These are phyloP conservation scores for Amblyjoppa proteus DNA, from an alignment of 2,888 invertebrate species.

Conservation along the genomic window DNA sequence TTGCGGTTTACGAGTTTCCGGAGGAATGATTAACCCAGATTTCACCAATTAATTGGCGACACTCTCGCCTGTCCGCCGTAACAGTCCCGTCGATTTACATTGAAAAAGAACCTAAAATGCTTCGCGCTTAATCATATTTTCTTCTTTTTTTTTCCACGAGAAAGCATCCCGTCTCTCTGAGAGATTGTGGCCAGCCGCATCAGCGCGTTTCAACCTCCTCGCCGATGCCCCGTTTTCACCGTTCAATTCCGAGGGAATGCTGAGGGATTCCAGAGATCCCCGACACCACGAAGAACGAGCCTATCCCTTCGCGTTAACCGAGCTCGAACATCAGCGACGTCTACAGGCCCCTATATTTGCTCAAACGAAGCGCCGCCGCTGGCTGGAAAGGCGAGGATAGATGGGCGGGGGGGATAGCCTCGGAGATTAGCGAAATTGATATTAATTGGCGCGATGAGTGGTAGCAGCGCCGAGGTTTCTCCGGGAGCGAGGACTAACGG, in stretches of 20 bases:
- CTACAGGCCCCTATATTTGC: conserved; percentile 25
- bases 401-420: not conserved
- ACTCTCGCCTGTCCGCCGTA: too few species aligned
- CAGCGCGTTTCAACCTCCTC: conserved; percentile 34
- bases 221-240: conserved; percentile 5
- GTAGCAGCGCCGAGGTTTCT: conserved; percentile 47
- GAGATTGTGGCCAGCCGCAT: conserved; percentile 41
- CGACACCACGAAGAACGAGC: conserved; percentile 13
- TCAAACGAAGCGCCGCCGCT: conserved; percentile 26
- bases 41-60: too few species aligned
- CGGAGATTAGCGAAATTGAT: conserved; percentile 67
- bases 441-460: conserved; percentile 67
- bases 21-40: too few species aligned
- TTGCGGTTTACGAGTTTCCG: too few species aligned
- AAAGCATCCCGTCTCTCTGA: not conserved
- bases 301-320: conserved; percentile 34
- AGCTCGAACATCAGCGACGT: not conserved
- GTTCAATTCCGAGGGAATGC: not conserved
- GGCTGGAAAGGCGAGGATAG: conserved; percentile 34
- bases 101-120: too few species aligned
- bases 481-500: conserved; percentile 30
- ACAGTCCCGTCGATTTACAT: too few species aligned
- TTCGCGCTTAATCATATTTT: too few species aligned
- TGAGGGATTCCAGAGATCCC: conserved; percentile 31
- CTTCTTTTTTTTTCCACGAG: not conserved